Base-by-base conservation (phyloP, 2,888 invertebrate species). In the Siphonodentalium dalli region DNA sequence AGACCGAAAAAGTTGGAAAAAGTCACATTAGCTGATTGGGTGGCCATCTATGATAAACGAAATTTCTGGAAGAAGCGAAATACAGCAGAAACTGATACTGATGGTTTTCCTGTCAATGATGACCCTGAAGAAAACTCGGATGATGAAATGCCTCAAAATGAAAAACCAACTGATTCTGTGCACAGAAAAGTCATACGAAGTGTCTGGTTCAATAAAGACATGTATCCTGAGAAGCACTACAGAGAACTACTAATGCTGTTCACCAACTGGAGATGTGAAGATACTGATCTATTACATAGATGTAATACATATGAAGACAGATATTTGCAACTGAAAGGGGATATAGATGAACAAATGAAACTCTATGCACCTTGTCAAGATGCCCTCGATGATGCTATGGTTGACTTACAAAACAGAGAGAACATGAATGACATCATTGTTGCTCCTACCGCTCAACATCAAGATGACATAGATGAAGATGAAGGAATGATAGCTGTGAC, bases 191-290 rank as follows among this genome's bases (percentile, higher is more conserved):
- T 54, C 11, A 35, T 58, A 1, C 41, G 61, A 21, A 58, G 53
- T 41, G 55, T 58, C 24, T 42, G 40, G 28, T 61, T 47, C 21
- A 51, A 58, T 23, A 31, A 28, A 23, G 20, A 49, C n/a, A 33
- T 23, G 28, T 66, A 74, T 28, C 37, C 50, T 7, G 31, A 58
- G 11, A 63, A 74, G 27, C 65, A 58, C 42, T 66, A 55, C 38
- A 43, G 71, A 26, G 68, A 69, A 34, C 39, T 65, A 13, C 23
- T 71, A 0, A 66, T 72, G 69, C 54, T 75, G 3, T 74, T 54
- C 47, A 7, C 54, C 0, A 63, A 71, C 1, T 74, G 72, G 73
- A 34, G 71, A 37, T 37, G 70, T 40, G 71, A 54, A 15, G 5
- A 56, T 9, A 27, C 15, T 5, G n/a, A n/a, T n/a, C 23, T 52